These are phyloP conservation scores for Dusona sp. DNA, from an alignment of 2,888 invertebrate genomes.

Conservation along the genomic window DNA sequence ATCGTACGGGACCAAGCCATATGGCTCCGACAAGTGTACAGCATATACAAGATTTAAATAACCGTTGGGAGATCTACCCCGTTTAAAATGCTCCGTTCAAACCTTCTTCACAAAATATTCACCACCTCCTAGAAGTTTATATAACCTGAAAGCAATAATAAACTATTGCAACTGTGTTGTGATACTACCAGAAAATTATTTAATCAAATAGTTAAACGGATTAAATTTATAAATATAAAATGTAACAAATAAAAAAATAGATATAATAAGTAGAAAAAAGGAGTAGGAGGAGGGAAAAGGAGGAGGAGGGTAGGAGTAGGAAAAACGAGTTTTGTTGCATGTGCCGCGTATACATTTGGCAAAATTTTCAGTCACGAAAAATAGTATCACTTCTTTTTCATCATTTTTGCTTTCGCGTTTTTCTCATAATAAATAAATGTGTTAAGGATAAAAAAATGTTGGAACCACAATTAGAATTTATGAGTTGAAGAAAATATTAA, in stretches of 20 bases:
- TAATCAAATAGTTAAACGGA: neutral
- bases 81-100: slow-evolving; percentile 27
- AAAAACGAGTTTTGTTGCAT: neutral
- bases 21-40: slow-evolving; percentile 82
- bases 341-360: too few species aligned
- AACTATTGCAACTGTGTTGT: neutral
- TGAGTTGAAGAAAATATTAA: too few species aligned
- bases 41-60: slow-evolving; percentile 83
- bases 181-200: neutral
- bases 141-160: neutral
- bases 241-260: neutral
- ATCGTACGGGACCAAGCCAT: slow-evolving; percentile 77
- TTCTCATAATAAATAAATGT: too few species aligned
- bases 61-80: slow-evolving; percentile 79
- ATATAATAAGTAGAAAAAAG: neutral
- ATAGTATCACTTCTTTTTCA: too few species aligned
- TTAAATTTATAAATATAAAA: neutral
- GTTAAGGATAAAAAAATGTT: too few species aligned
- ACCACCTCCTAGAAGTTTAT: neutral
- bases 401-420: too few species aligned
- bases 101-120: neutral
- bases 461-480: too few species aligned
- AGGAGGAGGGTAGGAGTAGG: too few species aligned
- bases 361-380: too few species aligned
- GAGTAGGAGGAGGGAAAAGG: too few species aligned